Conservation (phyloP, 2,113 vertebrate genomes). For the Struthidea cinerea region DNA sequence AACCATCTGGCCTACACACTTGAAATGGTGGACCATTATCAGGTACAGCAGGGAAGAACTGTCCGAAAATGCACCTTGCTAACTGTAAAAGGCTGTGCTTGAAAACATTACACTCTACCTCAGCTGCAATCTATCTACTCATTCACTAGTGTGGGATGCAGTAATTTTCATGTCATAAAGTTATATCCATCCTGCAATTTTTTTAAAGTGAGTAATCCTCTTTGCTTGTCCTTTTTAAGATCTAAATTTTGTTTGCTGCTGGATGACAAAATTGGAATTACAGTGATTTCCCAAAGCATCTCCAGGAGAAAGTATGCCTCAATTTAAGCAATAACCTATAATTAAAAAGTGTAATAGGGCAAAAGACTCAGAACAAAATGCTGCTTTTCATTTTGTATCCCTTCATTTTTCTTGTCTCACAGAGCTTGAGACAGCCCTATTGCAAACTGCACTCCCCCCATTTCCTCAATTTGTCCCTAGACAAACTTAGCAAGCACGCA, state of each 20-base stretch:
- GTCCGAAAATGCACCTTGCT: not conserved
- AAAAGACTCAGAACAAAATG: not conserved
- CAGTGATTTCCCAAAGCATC: not conserved
- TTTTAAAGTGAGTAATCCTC: not conserved
- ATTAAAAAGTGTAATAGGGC: not conserved
- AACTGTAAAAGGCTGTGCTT: not conserved
- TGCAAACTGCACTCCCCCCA: not conserved
- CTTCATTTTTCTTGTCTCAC: not conserved
- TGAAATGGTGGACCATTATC: not conserved
- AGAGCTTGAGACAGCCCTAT: not conserved
- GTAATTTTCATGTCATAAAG: not conserved
- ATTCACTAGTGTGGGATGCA: not conserved
- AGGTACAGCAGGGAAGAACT: rapidly evolving
- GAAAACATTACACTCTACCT: not conserved
- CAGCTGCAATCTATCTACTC: not conserved
- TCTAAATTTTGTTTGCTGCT: not conserved
- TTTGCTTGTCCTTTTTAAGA: not conserved
- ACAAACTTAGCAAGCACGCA: not conserved
- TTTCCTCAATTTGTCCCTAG: not conserved
- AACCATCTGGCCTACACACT: not conserved
- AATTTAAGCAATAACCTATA: not conserved
- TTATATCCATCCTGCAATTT: not conserved
- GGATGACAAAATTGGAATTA: not conserved
- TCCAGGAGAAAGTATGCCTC: not conserved
- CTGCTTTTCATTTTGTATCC: not conserved